These are phyloP conservation scores for Paramuricea clavata DNA, from an alignment of 92 coral and sea anemone species.

Conservation along the genomic window DNA sequence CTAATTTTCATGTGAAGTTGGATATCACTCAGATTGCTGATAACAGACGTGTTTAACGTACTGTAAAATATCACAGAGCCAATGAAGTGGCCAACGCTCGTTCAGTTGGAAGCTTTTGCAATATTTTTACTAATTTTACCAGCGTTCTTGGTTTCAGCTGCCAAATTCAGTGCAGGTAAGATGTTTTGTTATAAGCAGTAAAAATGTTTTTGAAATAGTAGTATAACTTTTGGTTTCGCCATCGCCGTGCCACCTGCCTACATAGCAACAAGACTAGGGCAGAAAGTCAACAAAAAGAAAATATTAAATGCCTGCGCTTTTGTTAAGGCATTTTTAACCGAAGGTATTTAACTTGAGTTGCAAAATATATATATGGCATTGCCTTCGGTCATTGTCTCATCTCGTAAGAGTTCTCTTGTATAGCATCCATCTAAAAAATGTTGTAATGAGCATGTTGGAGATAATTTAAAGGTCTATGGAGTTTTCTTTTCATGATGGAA, in stretches of 20 bases:
- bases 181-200: no score
- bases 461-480: not conserved
- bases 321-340: not conserved
- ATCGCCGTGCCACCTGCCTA: not conserved
- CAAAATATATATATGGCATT: not conserved
- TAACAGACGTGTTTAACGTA: constrained; percentile 25
- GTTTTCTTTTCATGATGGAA: not conserved
- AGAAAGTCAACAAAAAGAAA: constrained; percentile 11
- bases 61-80: not conserved
- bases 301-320: not conserved
- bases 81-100: not conserved
- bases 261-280: constrained; percentile 19
- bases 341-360: no score
- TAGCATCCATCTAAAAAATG: not conserved
- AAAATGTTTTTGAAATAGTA: not conserved
- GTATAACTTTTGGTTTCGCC: not conserved
- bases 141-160: not conserved
- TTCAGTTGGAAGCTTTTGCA: not conserved
- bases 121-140: not conserved
- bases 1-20: not conserved
- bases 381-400: no score
- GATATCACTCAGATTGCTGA: not conserved
- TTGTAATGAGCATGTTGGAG: not conserved
- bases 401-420: no score
- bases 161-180: constrained; percentile 9